Conservation (phyloP, 2,113 vertebrate species). For the Uropsilus gracilis region DNA sequence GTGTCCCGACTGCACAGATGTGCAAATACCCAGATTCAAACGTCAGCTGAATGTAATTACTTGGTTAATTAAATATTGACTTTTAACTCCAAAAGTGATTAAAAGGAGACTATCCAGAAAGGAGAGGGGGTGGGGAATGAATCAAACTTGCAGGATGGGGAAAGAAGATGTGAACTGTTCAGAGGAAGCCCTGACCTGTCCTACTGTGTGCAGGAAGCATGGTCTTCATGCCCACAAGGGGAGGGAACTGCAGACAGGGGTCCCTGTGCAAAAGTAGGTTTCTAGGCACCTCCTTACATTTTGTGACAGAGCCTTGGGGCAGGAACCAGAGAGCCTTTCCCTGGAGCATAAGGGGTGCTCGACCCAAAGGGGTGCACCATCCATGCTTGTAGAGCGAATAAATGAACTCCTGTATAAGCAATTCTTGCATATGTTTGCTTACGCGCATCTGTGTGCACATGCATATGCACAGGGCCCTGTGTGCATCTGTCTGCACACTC, state of each 20-base stretch:
- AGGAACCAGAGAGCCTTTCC: neutral
- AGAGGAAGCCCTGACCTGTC: rapidly evolving
- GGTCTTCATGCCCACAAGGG: too few relatives aligned
- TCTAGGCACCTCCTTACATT: neutral
- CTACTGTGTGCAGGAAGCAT: neutral
- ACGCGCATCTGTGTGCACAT: neutral
- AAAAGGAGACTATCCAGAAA: slow-evolving; percentile 33
- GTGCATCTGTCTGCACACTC: neutral
- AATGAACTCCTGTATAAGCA: neutral
- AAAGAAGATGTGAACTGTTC: too few relatives aligned
- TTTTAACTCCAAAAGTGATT: slow-evolving; percentile 75
- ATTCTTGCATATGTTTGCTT: too few relatives aligned
- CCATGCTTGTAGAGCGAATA: neutral
- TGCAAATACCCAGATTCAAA: slow-evolving; percentile 64
- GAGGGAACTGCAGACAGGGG: neutral
- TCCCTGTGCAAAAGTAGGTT: neutral
- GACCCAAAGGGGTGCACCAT: neutral
- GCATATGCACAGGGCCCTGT: rapidly evolving
- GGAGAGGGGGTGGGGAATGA: neutral
- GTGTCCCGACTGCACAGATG: slow-evolving; percentile 19
- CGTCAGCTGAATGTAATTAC: slow-evolving; percentile 69
- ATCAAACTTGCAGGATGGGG: neutral
- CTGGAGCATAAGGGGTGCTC: neutral
- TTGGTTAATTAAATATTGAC: slow-evolving; percentile 79
- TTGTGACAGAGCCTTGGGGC: neutral